Percentiles rank a stretch among this genome's conserved stretches.
Conservation (phyloP, 1,140 invertebrate species). For the Pissodes strobi region DNA sequence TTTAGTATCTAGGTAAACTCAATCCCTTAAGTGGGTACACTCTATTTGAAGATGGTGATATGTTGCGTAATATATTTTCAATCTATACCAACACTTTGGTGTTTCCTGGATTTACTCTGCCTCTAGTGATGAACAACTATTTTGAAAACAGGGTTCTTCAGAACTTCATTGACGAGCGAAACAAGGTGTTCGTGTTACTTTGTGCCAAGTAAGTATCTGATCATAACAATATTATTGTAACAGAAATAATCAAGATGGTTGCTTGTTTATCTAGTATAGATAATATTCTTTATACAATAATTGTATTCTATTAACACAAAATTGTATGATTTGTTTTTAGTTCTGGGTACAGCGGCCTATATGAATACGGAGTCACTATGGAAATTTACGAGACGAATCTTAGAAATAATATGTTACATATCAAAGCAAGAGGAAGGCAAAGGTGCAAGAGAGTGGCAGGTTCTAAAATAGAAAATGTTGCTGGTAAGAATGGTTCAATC, state of each 20-base stretch:
- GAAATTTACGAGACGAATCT: conserved; percentile 51
- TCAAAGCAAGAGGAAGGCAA: conserved; percentile 53
- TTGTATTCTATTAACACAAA: too few relatives aligned
- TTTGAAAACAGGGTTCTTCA: conserved; percentile 44
- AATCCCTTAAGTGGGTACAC: conserved; percentile 52
- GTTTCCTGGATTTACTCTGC: conserved; percentile 54
- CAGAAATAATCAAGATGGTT: too few relatives aligned
- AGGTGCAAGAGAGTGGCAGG: conserved; percentile 48
- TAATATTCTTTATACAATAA: too few relatives aligned
- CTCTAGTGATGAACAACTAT: conserved; percentile 47
- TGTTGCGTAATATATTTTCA: conserved; percentile 43
- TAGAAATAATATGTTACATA: conserved; percentile 42
- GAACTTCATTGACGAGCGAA: conserved; percentile 41
- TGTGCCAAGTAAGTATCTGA: conserved; percentile 52
- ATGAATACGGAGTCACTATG: conserved; percentile 52
- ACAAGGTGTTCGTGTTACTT: conserved; percentile 49
- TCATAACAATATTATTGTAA: too few relatives aligned
- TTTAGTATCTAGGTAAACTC: conserved; percentile 54
- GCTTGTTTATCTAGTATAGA: too few relatives aligned
- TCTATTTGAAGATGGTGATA: conserved; percentile 51
- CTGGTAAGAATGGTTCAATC: conserved; percentile 17
- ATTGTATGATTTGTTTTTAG: conserved; percentile 25
- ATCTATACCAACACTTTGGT: conserved; percentile 53
- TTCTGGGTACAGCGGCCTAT: conserved; percentile 37
- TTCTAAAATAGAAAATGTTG: conserved; percentile 38